A percentile compares a stretch with the other conserved stretches of the same genome.
Conservation (phyloP, 2,888 invertebrate genomes). For the Drosophila nr. medialis region DNA sequence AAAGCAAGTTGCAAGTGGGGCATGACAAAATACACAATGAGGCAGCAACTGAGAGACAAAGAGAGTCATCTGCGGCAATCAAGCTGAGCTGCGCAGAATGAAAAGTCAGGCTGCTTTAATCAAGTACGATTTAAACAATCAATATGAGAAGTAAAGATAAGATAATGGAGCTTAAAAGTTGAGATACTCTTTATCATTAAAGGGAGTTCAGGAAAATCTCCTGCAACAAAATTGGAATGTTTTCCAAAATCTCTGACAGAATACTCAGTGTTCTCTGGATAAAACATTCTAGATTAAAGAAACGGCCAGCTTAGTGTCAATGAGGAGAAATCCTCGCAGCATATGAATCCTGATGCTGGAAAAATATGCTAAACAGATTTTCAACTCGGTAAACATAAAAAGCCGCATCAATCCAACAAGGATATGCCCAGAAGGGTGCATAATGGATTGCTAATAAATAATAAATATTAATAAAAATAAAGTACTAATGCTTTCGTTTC, state of each 20-base stretch:
- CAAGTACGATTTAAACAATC: neutral
- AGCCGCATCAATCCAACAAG: neutral
- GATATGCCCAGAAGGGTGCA: neutral
- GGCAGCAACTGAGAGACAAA: neutral
- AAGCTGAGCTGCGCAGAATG: neutral
- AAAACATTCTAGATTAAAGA: neutral
- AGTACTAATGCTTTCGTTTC: neutral
- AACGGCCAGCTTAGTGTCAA: neutral
- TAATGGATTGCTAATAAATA: too few relatives aligned
- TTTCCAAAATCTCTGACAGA: too few relatives aligned
- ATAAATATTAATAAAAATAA: too few relatives aligned
- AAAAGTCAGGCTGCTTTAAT: neutral
- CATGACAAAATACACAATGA: neutral
- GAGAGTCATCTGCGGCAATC: neutral
- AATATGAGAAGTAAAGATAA: neutral
- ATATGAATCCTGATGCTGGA: neutral
- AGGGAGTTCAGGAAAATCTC: neutral
- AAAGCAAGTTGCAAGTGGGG: neutral
- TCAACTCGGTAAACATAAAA: neutral
- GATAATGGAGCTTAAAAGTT: neutral
- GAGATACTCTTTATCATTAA: neutral
- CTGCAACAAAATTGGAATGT: too few relatives aligned
- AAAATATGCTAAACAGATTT: rapidly evolving
- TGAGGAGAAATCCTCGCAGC: neutral
- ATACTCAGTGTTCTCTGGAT: too few relatives aligned